Evolutionary conservation across 2,797 vertebrate genomes (phyloP).

Genomic region (Bovichtus diacanthus): DNA sequence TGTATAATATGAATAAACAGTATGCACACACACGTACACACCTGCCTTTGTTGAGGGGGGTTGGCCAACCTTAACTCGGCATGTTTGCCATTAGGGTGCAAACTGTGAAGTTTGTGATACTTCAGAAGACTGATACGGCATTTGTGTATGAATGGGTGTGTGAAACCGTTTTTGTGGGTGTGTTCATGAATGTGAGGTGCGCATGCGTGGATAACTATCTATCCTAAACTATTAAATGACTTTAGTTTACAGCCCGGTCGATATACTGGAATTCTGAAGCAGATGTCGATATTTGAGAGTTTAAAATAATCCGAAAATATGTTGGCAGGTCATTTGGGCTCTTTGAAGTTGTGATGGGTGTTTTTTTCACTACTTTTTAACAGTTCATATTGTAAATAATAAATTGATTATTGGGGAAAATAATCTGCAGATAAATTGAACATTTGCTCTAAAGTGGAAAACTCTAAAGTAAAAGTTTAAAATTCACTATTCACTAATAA

Average conservation of each 20-base stretch:
- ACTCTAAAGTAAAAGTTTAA: neutral
- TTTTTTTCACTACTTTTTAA: neutral
- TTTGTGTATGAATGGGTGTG: constrained; percentile 2
- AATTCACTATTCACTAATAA: neutral
- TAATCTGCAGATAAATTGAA: neutral
- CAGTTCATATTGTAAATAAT: accelerated
- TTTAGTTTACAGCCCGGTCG: neutral
- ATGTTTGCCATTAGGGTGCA: constrained; percentile 17
- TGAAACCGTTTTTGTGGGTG: neutral
- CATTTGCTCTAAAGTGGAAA: too few relatives aligned
- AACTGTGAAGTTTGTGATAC: constrained; percentile 5
- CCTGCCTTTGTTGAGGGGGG: constrained; percentile 37
- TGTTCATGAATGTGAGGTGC: neutral
- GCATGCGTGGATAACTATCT: neutral
- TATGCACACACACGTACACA: constrained; percentile 13
- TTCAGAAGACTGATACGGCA: constrained; percentile 6
- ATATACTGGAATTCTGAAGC: neutral
- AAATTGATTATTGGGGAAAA: neutral
- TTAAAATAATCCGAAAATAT: neutral
- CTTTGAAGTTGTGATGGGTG: neutral
- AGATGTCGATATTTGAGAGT: neutral
- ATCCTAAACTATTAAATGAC: neutral
- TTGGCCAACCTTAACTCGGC: constrained; percentile 7
- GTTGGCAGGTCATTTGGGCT: neutral
- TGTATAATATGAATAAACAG: constrained; percentile 10